These are phyloP conservation scores for Chlorops oryzae DNA, from an alignment of 1,140 invertebrate species.

Conservation along the genomic window DNA sequence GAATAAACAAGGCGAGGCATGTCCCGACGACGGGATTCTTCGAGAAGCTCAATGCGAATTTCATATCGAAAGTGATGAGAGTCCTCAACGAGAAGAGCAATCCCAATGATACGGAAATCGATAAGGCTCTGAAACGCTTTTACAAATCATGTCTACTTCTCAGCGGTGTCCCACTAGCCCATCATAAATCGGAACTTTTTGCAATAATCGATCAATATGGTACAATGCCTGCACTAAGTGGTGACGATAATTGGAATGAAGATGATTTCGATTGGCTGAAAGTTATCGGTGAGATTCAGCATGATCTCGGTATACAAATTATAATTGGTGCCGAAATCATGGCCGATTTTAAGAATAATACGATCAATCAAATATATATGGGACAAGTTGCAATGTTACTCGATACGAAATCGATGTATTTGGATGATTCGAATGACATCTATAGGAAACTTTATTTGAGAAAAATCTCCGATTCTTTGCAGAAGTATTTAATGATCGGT, in stretches of 20 bases:
- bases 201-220: slow-evolving; percentile 24
- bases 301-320: slow-evolving; percentile 25
- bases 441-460: slow-evolving; percentile 18
- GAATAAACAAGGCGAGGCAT: slow-evolving; percentile 25
- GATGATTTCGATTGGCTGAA: slow-evolving; percentile 32
- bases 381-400: slow-evolving; percentile 17
- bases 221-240: slow-evolving; percentile 23
- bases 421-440: slow-evolving; percentile 16
- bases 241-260: slow-evolving; percentile 21
- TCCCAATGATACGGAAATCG: slow-evolving; percentile 19
- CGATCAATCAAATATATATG: slow-evolving; percentile 24
- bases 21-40: slow-evolving; percentile 31
- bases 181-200: slow-evolving; percentile 16
- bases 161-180: not conserved
- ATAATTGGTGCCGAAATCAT: slow-evolving; percentile 26
- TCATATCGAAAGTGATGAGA: slow-evolving; percentile 23
- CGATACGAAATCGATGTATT: slow-evolving; percentile 26
- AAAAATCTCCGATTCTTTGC: slow-evolving; percentile 16
- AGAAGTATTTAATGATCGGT: slow-evolving; percentile 17
- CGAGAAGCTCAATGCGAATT: slow-evolving; percentile 21
- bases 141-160: slow-evolving; percentile 27
- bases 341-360: slow-evolving; percentile 24
- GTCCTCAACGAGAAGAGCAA: slow-evolving; percentile 17
- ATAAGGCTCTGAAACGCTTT: slow-evolving; percentile 26
- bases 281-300: slow-evolving; percentile 24